phyloP scores from a whole-genome alignment of 2,888 invertebrate genomes.

The Sinotaia quadrata region DNA sequence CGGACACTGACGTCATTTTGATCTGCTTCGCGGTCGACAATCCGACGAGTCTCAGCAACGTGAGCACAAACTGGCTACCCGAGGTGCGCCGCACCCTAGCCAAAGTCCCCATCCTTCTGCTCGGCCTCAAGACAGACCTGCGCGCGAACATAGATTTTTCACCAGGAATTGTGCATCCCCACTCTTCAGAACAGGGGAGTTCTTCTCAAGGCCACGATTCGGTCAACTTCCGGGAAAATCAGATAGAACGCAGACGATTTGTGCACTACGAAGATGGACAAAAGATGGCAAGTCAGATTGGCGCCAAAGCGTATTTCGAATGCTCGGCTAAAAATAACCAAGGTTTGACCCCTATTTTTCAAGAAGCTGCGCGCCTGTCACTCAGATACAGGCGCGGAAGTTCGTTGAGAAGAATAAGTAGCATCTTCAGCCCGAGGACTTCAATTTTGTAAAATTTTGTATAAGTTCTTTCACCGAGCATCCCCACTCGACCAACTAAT shows the following conservation, averaged over 20 bases:
- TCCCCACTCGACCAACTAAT: too few species aligned
- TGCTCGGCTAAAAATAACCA: constrained; percentile 27
- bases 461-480: too few species aligned
- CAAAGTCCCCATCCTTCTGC: constrained; percentile 26
- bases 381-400: constrained; percentile 4
- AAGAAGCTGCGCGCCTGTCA: constrained; percentile 10
- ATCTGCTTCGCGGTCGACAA: constrained; percentile 30
- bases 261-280: constrained; percentile 18
- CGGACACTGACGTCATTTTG: constrained; percentile 28
- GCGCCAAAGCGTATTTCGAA: constrained; percentile 26
- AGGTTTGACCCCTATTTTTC: constrained; percentile 24
- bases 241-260: not conserved
- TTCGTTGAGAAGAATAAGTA: not conserved
- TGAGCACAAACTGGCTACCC: constrained; percentile 15
- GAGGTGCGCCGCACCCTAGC: constrained; percentile 22
- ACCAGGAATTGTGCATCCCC: not conserved
- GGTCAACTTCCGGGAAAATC: too few species aligned
- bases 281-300: constrained; percentile 17
- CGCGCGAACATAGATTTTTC: not conserved
- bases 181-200: too few species aligned
- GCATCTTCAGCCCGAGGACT: not conserved
- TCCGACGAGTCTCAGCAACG: constrained; percentile 23
- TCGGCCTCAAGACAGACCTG: constrained; percentile 29
- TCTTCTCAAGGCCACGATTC: too few species aligned
- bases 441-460: not conserved